These are phyloP conservation scores for Rhinichthys klamathensis DNA, from an alignment of 2,113 vertebrate genomes.

Conservation along the genomic window DNA sequence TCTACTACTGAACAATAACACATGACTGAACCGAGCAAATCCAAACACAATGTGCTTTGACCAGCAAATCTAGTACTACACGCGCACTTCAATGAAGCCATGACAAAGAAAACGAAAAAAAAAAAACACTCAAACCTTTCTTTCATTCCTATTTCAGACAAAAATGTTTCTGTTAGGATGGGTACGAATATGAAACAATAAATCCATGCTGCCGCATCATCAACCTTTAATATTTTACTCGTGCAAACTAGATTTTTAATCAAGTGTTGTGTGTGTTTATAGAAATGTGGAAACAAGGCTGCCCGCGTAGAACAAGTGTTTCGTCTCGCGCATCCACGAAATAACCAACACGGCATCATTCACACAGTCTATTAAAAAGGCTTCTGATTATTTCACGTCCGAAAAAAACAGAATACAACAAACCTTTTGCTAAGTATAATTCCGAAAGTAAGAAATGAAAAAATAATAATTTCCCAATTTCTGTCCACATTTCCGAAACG, in stretches of 20 bases:
- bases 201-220: background rate
- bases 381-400: background rate
- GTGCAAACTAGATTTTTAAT: background rate
- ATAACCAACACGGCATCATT: conserved; percentile 21
- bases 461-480: conserved; percentile 72
- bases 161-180: background rate
- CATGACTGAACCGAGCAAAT: background rate
- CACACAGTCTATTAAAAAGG: background rate
- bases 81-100: conserved; percentile 33
- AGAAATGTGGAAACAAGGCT: background rate
- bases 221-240: background rate
- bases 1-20: background rate
- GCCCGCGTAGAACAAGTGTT: background rate
- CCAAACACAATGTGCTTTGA: background rate
- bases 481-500: conserved; percentile 75
- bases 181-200: background rate
- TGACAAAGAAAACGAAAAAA: background rate
- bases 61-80: background rate
- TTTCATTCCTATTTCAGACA: background rate
- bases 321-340: conserved; percentile 3
- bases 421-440: conserved; percentile 70
- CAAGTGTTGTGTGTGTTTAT: background rate
- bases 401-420: background rate
- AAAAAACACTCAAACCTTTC: background rate
- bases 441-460: conserved; percentile 66